Base-by-base conservation (phyloP, 2,888 invertebrate species). In the Gymnocheta viridis region DNA sequence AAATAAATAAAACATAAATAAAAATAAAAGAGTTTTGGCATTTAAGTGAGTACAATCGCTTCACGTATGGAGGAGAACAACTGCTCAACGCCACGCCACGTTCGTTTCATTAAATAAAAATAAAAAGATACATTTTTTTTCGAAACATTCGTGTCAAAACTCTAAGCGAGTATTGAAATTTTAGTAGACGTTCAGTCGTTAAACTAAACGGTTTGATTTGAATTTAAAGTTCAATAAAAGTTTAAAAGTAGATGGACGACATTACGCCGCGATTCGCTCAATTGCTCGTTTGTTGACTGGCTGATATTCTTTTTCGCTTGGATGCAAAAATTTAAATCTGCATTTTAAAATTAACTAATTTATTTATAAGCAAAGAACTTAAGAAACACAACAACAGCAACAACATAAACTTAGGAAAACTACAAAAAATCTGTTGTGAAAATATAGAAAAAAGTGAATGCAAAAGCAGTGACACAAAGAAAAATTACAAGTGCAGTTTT, bases 171-270 rank as follows among this genome's bases (percentile, higher is more conserved):
- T 64, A 81, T 84, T 81, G 81, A 81, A 73, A 84, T 56, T 81
- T 84, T 44, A 84, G 84, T 84, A 81, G 78, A 81, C 72, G 60
- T 62, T 77, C 77, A 81, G 81, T 58, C 77, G 78, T 84, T 77
- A 62, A 81, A 84, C 69, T 62, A 84, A 78, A 51, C 81, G 77
- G 84, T 81, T 78, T 81, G 73, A 60, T 74, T 74, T 66, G 22
- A 54, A 24, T 62, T 60, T 35, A 9, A 60, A 69, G 19, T 49
- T 38, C n/a, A 14, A 17, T 14, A 5, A 38, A 29, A 29, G n/a
- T 56, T 76, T 27, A 6, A 14, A 4, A 54, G 12, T 51, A n/a
- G n/a, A n/a, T n/a, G n/a, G 24, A 27, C 60, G 41, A 32, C 41
- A 27, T 19, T 60, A 69, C 49, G 38, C 58, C 1, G 7, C 17